Conservation (phyloP, 2,113 vertebrate genomes). For the Merops nubicus region DNA sequence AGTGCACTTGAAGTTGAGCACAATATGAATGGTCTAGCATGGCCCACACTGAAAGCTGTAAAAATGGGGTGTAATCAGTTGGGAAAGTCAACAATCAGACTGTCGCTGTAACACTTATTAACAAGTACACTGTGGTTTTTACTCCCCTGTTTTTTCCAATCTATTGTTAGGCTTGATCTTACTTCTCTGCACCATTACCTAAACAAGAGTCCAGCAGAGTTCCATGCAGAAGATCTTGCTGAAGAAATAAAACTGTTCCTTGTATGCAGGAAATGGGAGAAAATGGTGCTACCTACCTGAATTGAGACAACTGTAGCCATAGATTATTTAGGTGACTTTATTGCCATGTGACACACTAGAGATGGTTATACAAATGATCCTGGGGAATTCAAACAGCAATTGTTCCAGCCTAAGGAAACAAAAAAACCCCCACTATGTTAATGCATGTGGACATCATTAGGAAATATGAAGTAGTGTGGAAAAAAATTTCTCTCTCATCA, state of each 20-base stretch:
- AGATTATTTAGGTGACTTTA: not conserved
- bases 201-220: not conserved
- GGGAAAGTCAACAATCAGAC: not conserved
- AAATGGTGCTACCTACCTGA: not conserved
- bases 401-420: not conserved
- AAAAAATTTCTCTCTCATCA: not conserved
- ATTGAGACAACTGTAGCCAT: fast-evolving
- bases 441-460: not conserved
- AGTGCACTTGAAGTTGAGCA: not conserved
- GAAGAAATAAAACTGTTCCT: not conserved
- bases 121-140: not conserved
- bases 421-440: not conserved
- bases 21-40: not conserved
- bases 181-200: not conserved
- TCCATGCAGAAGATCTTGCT: not conserved
- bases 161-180: not conserved
- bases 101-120: not conserved
- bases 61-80: not conserved
- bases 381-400: not conserved
- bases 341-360: not conserved
- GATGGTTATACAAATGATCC: not conserved
- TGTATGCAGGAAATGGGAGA: not conserved
- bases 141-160: not conserved
- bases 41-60: not conserved
- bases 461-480: not conserved